Evolutionary conservation across 2,888 invertebrate genomes (phyloP), one percentile per base, ranked within the genome.

Genomic region (Choreutis nemorana): DNA sequence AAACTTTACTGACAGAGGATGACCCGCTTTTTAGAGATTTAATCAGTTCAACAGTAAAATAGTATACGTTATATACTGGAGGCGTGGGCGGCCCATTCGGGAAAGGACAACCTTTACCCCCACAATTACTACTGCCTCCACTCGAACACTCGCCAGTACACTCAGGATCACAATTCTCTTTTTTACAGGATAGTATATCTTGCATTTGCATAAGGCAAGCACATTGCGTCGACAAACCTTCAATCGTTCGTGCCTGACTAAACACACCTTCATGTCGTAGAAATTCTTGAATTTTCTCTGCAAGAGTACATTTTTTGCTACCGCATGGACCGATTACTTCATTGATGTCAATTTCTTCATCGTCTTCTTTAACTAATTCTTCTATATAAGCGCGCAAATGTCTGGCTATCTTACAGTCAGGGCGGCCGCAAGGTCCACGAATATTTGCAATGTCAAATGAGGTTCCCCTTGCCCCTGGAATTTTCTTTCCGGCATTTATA

Each of bases 351-450:
- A 78, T 51, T 44, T 58, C 62, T 38, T 49, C 42, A 21, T 64
- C 51, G 32, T 78, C 77, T 54, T 78, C 75, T 13, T 60, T 62
- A 5, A 72, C 59, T 2, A 75, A 52, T 27, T 59, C 62, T 51
- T 71, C 68, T 18, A 78, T 66, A 34, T 73, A 78, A 11, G 59
- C 59, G 40, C 68, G 54, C 34, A 78, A 48, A 31, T 65, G 59
- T 50, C 72, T 63, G 7, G 75, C 77, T 42, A 78, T 63, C 48
- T 56, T 64, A 30, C 78, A 78, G 32, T 77, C 73, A n/a, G 56
- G 43, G 45, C 47, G 63, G 4, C 77, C 77, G 32, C 78, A 78
- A 21, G 73, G 75, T 2, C 78, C 78, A 53, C 68, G 56, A 36
- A 78, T 65, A 32, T 73, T 71, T 26, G 63, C 67, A 39, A 75